phyloP scores from a whole-genome alignment of 2,113 vertebrate genomes.

The Zootoca vivipara region DNA sequence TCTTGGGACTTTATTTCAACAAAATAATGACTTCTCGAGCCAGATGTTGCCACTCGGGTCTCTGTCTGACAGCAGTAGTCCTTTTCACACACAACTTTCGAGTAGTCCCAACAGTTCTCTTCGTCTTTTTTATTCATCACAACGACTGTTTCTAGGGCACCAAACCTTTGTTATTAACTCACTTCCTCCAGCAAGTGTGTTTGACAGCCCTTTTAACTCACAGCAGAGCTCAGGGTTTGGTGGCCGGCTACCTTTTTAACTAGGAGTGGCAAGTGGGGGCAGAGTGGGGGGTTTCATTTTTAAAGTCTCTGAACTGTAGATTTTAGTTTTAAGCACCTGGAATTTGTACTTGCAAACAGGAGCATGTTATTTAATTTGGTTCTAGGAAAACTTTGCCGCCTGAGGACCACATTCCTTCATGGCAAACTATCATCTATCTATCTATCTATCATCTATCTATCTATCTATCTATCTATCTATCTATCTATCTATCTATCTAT shows the following conservation, averaged over 20 bases:
- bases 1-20: neutral
- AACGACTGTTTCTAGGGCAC: neutral
- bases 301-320: neutral
- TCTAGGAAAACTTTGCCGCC: too few relatives aligned
- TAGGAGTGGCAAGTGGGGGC: neutral
- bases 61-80: neutral
- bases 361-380: neutral
- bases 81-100: neutral
- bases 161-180: conserved; percentile 36
- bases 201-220: conserved; percentile 18
- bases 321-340: too few relatives aligned
- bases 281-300: neutral
- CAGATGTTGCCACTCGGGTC: neutral
- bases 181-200: conserved; percentile 24
- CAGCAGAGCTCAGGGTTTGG: neutral
- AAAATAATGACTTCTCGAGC: neutral
- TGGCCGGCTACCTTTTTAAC: conserved; percentile 12
- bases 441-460: too few relatives aligned
- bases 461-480: too few relatives aligned
- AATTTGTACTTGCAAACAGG: neutral
- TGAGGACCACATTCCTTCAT: too few relatives aligned
- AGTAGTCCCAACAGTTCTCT: neutral
- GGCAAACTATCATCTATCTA: too few relatives aligned
- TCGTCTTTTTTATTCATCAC: conserved; percentile 42
- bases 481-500: too few relatives aligned